phyloP scores from a whole-genome alignment of 2,888 invertebrate genomes.

The Rhingia campestris region DNA sequence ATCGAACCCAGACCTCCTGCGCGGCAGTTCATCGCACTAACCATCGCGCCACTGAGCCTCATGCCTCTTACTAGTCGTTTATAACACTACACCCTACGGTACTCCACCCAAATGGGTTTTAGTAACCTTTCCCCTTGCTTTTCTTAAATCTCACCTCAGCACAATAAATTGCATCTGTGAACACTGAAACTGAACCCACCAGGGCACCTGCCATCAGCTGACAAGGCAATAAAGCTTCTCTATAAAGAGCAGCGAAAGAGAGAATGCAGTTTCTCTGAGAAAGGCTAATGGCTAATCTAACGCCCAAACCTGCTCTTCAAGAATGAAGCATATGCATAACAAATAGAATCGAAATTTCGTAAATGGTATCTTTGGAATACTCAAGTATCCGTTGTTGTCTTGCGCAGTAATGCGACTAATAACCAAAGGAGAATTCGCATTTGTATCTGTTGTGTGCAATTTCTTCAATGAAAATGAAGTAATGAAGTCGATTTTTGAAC shows the following conservation, averaged over 20 bases:
- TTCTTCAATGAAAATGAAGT: constrained; percentile 68
- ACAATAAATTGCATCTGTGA: too few relatives aligned
- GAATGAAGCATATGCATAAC: not conserved
- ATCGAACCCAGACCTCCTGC: too few relatives aligned
- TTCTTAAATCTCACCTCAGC: too few relatives aligned
- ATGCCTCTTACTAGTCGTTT: too few relatives aligned
- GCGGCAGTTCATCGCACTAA: too few relatives aligned
- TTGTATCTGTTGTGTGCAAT: constrained; percentile 16
- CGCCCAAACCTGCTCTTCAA: constrained; percentile 24
- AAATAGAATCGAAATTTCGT: constrained; percentile 15
- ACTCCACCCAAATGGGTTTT: too few relatives aligned
- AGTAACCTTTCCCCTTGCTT: too few relatives aligned
- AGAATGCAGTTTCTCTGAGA: constrained; percentile 3
- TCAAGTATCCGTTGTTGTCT: constrained; percentile 23
- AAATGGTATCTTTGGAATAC: constrained; percentile 13
- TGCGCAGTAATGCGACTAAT: constrained; percentile 48
- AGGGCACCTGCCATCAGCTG: constrained; percentile 13
- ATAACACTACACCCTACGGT: too few relatives aligned
- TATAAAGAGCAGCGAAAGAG: not conserved
- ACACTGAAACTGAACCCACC: not conserved
- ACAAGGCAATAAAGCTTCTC: constrained; percentile 14
- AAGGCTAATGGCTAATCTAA: constrained; percentile 44
- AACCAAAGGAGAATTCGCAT: constrained; percentile 17
- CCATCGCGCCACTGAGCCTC: too few relatives aligned
- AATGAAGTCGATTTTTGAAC: constrained; percentile 60